These are phyloP conservation scores for Leontocebus nigricollis DNA, from an alignment of 2,797 vertebrate genomes.

Conservation along the genomic window DNA sequence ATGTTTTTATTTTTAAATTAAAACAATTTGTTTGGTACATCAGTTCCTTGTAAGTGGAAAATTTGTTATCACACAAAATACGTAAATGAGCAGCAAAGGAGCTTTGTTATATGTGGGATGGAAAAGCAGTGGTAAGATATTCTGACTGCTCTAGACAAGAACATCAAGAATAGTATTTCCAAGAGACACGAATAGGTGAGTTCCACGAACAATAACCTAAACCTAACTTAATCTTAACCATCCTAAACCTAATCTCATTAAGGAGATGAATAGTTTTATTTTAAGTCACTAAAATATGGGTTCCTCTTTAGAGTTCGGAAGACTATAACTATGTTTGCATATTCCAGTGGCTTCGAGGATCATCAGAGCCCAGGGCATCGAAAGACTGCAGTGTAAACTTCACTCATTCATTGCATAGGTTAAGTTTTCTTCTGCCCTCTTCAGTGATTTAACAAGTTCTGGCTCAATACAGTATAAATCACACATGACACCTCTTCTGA, in stretches of 20 bases:
- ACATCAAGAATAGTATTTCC: neutral
- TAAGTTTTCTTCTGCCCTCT: conserved; percentile 23
- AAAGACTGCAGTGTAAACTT: neutral
- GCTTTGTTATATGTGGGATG: neutral
- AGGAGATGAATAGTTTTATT: neutral
- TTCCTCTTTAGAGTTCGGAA: neutral
- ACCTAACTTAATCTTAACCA: neutral
- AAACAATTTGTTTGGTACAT: neutral
- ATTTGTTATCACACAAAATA: neutral
- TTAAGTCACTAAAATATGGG: neutral
- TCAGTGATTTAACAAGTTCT: conserved; percentile 52
- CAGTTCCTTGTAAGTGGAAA: neutral
- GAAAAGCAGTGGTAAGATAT: neutral
- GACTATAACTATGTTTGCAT: neutral
- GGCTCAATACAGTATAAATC: conserved; percentile 64
- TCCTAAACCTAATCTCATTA: neutral
- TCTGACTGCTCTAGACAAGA: neutral
- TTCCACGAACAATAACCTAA: neutral
- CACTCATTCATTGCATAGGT: neutral
- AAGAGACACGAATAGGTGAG: neutral
- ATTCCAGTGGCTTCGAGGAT: neutral
- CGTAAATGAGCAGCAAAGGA: neutral
- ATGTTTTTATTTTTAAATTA: neutral
- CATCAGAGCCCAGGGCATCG: neutral
- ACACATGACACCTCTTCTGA: conserved; percentile 63